Conservation (phyloP, 2,888 invertebrate species). For the Coelinius sp. region DNA sequence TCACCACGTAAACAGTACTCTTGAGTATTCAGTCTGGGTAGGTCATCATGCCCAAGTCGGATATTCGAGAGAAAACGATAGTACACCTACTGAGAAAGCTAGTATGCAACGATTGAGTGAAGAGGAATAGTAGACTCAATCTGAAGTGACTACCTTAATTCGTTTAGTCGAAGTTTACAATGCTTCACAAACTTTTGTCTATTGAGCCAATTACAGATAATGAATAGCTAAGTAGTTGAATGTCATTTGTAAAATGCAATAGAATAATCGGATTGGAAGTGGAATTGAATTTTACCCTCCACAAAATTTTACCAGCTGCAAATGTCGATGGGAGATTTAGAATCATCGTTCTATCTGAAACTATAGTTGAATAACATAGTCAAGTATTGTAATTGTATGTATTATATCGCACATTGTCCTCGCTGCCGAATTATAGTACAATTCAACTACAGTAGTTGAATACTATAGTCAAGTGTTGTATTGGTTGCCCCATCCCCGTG, state of each 20-base stretch:
- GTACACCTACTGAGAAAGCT: background rate
- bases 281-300: too few relatives aligned
- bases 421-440: too few relatives aligned
- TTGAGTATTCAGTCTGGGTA: slow-evolving; percentile 35
- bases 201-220: background rate
- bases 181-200: slow-evolving; percentile 21
- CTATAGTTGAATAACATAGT: too few relatives aligned
- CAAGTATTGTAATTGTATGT: background rate
- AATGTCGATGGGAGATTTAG: too few relatives aligned
- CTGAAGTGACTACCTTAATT: background rate
- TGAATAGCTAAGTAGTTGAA: background rate
- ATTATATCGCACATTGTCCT: too few relatives aligned
- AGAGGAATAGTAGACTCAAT: background rate
- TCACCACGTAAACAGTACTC: slow-evolving; percentile 46
- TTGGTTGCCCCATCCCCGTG: too few relatives aligned
- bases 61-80: background rate
- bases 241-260: background rate
- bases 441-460: too few relatives aligned
- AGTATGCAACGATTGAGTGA: background rate
- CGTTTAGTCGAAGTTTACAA: slow-evolving; percentile 18
- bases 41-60: slow-evolving; percentile 33
- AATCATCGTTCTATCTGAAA: too few relatives aligned
- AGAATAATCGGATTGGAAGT: background rate
- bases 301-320: too few relatives aligned
- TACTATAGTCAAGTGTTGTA: too few relatives aligned